Base-by-base conservation (phyloP, 2,888 invertebrate species). In the Cephus pygmeus region DNA sequence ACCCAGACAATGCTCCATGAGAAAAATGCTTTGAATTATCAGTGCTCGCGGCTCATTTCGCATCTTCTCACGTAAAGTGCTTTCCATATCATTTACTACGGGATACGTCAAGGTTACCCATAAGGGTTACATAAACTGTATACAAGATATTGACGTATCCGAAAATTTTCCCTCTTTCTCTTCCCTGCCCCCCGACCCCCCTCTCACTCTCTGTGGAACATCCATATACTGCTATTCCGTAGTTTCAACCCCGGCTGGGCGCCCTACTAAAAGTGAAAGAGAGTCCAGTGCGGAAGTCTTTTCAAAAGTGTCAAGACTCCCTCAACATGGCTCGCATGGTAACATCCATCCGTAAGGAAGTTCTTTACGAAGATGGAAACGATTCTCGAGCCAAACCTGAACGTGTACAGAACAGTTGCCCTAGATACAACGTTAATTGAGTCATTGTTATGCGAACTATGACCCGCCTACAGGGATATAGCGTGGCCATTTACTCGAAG, bases 331-430 rank as follows among this genome's bases (percentile, higher is more conserved):
- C 56, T 56, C 56, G 56, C 56, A 15, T 9, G 56, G 56, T 2
- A 56, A 56, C 23, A 56, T 23, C 23, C 56, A 56, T 23, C 56
- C 15, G 23, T 23, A 56, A 23, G 56, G 23, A 23, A 56, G 23
- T 56, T 56, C 23, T 4, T 23, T 56, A 23, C 56, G 6, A 56
- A 23, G 56, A 56, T 56, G 56, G 77, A 93, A 92, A 68, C 92
- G 92, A 75, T 92, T 91, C 12, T 92, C 87, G 74, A 92, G 92
- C 68, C 92, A 87, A 71, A 92, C 89, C 33, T 92, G 88, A 33
- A 93, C 83, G 1, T 92, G 82, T 3, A 92, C 56, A 9, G 56
- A 4, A 23, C 23, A 56, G 56, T 9, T 56, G 56, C 23, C 56
- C 56, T 56, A 56, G 1, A 56, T 56, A 56, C 23, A 56, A 56